phyloP scores from a whole-genome alignment of 1,140 invertebrate genomes.

The Zeugodacus cucurbitae region DNA sequence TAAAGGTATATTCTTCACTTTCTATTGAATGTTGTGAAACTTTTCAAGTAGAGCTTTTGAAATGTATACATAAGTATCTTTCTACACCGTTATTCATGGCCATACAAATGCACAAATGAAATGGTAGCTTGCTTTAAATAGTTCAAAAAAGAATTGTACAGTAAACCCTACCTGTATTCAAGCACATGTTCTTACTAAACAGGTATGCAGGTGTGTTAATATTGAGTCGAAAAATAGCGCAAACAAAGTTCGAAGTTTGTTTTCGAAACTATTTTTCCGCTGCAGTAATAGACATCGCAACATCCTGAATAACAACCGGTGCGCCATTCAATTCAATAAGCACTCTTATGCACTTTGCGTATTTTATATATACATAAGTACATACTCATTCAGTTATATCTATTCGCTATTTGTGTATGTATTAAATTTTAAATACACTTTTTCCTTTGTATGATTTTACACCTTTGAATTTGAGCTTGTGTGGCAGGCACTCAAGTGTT shows the following conservation, averaged over 20 bases:
- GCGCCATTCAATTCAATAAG: slow-evolving; percentile 23
- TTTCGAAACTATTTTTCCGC: slow-evolving; percentile 26
- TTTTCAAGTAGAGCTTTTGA: neutral
- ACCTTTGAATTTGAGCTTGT: neutral
- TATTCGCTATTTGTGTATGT: neutral
- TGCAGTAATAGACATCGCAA: neutral
- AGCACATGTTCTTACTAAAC: neutral
- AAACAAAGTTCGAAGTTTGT: slow-evolving; percentile 26
- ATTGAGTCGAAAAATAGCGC: neutral
- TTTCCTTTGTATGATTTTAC: neutral
- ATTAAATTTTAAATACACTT: neutral
- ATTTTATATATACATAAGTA: neutral
- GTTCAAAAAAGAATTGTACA: neutral
- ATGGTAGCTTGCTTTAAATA: neutral
- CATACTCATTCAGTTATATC: neutral
- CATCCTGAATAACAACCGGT: slow-evolving; percentile 21
- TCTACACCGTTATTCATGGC: neutral
- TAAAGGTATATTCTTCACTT: neutral
- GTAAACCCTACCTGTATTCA: neutral
- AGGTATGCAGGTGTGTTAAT: too few species aligned
- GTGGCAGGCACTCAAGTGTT: neutral
- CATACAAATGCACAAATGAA: neutral
- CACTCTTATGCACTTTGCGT: neutral
- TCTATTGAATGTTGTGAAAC: neutral
- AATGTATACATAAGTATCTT: neutral